These are phyloP conservation scores for Apteryx mantelli DNA, from an alignment of 2,113 vertebrate species.

Conservation along the genomic window DNA sequence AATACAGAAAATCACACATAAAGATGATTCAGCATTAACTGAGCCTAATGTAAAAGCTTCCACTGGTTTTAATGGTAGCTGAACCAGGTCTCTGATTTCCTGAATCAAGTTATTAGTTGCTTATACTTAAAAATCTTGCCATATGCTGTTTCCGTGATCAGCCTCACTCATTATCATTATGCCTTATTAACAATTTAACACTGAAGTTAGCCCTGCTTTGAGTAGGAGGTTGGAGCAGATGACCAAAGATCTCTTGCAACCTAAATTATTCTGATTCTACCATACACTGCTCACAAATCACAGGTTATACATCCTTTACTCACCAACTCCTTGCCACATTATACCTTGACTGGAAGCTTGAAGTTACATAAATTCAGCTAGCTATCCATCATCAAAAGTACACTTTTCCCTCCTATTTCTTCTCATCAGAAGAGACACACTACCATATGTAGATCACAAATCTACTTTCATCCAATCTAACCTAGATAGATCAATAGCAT, in stretches of 20 bases:
- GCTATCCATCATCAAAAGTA: fast-evolving
- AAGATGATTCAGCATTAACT: conserved; percentile 25
- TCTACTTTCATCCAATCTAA: neutral
- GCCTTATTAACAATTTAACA: neutral
- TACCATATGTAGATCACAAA: neutral
- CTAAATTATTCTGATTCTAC: neutral
- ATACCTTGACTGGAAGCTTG: neutral
- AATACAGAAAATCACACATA: neutral
- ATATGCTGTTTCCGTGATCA: neutral
- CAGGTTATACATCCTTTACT: neutral
- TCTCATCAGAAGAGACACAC: fast-evolving
- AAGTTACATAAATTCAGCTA: neutral
- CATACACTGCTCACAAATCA: fast-evolving
- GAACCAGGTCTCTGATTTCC: neutral
- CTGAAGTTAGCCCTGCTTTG: neutral
- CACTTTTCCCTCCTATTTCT: neutral
- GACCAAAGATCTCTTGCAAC: neutral
- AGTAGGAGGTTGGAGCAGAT: neutral
- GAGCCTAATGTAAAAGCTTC: neutral
- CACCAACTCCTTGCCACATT: neutral
- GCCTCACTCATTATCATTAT: neutral
- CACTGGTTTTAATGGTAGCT: neutral
- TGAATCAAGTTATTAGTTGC: neutral
- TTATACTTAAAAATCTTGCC: neutral
- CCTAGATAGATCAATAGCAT: neutral